A percentile compares a stretch with the other conserved stretches of the same genome.
Evolutionary conservation across 2,797 vertebrate species (phyloP).

Genomic region (Malacoraja senta): DNA sequence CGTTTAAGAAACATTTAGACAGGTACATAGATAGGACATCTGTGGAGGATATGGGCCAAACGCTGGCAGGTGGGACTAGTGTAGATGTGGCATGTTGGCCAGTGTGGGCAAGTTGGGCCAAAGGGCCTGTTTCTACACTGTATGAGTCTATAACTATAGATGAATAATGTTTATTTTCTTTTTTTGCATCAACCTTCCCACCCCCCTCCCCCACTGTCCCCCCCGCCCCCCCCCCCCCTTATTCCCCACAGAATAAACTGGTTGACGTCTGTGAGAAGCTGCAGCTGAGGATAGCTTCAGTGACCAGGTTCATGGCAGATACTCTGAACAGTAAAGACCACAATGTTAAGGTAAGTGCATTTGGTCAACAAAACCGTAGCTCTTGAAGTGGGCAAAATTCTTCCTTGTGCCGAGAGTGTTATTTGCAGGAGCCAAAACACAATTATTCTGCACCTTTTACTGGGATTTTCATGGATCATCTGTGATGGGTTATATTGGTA

Average conservation of each 20-base stretch:
- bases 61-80: too few relatives aligned
- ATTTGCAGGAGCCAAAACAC: background rate
- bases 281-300: constrained; percentile 76
- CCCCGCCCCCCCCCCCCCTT: too few relatives aligned
- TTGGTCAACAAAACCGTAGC: background rate
- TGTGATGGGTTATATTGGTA: background rate
- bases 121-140: too few relatives aligned
- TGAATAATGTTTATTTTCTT: background rate
- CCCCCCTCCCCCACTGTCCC: too few relatives aligned
- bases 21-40: too few relatives aligned
- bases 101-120: too few relatives aligned
- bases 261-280: constrained; percentile 86
- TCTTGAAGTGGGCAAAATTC: background rate
- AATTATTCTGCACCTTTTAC: background rate
- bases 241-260: constrained; percentile 69
- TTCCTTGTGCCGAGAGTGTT: background rate
- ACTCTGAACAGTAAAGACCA: constrained; percentile 73
- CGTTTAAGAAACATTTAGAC: too few relatives aligned
- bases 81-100: too few relatives aligned
- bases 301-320: constrained; percentile 69
- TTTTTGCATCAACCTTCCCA: background rate
- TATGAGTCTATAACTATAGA: background rate
- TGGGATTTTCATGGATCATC: background rate
- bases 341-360: constrained; percentile 65
- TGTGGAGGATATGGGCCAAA: too few relatives aligned